phyloP scores from a whole-genome alignment of 2,888 invertebrate species.

The Odontothrips loti region DNA sequence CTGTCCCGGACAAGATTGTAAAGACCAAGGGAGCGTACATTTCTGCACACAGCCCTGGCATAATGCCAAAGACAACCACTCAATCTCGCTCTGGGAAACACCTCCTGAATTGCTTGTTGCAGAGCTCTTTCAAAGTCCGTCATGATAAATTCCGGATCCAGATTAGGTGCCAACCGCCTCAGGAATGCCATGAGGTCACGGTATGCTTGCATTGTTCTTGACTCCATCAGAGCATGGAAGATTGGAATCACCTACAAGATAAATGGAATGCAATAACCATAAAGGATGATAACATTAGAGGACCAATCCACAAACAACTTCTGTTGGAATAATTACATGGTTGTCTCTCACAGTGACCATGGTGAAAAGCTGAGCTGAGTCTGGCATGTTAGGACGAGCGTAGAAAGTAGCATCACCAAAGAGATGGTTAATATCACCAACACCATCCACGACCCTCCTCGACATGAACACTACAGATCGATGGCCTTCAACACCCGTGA shows the following conservation, averaged over 20 bases:
- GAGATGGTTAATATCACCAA: background rate
- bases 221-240: background rate
- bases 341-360: too few relatives aligned
- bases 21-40: background rate
- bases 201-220: background rate
- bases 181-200: background rate
- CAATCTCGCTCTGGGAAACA: background rate
- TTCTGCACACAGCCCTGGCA: background rate
- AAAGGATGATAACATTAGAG: background rate
- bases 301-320: background rate
- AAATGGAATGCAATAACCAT: background rate
- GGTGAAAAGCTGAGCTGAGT: background rate
- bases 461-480: background rate
- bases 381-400: background rate
- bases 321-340: background rate
- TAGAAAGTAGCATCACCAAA: background rate
- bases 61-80: background rate
- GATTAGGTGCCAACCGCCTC: background rate
- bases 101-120: background rate
- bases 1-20: background rate
- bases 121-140: background rate
- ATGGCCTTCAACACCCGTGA: background rate
- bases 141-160: background rate
- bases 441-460: background rate
- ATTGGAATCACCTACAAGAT: background rate